Evolutionary conservation across 2,888 invertebrate species (phyloP).

Genomic region (Xanthorhoe spadicearia): DNA sequence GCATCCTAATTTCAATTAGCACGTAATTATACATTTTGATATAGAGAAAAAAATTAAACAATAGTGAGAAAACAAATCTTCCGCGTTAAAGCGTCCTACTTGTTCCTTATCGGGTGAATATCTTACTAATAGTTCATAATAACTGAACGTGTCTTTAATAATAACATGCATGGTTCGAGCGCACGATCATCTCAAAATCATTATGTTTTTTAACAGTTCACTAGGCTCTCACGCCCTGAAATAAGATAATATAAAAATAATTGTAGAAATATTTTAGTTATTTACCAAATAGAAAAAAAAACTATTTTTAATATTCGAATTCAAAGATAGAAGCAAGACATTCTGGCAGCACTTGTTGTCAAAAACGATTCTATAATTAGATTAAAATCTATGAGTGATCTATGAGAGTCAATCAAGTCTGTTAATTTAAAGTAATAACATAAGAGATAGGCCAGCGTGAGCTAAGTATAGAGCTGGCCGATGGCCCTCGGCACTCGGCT

Average conservation of each 20-base stretch:
- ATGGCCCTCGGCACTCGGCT: not conserved
- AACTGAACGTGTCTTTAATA: not conserved
- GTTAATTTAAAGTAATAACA: not conserved
- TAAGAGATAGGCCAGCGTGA: slow-evolving; percentile 1
- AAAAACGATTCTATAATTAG: too few relatives aligned
- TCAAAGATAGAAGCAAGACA: too few relatives aligned
- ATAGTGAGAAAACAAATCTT: slow-evolving; percentile 29
- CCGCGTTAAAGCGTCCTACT: slow-evolving; percentile 24
- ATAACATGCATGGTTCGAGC: not conserved
- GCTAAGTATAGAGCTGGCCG: slow-evolving; percentile 13
- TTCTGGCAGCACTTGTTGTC: too few relatives aligned
- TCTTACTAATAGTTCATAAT: slow-evolving; percentile 13
- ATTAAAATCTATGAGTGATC: not conserved
- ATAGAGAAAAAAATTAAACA: slow-evolving; percentile 22
- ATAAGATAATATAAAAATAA: not conserved
- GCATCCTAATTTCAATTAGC: slow-evolving; percentile 28
- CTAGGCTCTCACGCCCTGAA: not conserved
- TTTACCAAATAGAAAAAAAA: too few relatives aligned
- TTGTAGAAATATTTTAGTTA: not conserved
- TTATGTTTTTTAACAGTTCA: not conserved
- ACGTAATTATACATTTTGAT: slow-evolving; percentile 21
- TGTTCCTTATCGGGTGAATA: slow-evolving; percentile 22
- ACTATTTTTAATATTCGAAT: too few relatives aligned
- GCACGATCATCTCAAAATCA: not conserved
- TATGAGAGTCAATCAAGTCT: not conserved